Evolutionary conservation across 2,113 vertebrate genomes (phyloP).

Genomic region (Hippocampus mohnikei): DNA sequence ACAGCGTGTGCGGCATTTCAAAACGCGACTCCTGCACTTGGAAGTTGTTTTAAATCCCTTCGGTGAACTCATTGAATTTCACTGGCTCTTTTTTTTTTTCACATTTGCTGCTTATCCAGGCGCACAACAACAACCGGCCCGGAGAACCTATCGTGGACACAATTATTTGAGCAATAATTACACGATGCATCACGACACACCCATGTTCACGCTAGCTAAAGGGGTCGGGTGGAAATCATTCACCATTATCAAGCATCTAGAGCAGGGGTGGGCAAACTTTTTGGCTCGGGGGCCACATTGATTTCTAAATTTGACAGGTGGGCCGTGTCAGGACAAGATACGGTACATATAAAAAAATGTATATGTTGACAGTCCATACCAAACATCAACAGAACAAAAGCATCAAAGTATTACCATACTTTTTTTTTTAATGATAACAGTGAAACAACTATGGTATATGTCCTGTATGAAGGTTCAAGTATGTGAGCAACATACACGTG

Average conservation of each 20-base stretch:
- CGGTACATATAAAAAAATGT: too few species aligned
- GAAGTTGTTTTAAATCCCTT: slow-evolving; percentile 11
- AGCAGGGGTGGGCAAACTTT: too few species aligned
- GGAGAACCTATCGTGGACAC: not conserved
- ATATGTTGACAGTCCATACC: too few species aligned
- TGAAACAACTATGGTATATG: too few species aligned
- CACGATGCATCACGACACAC: not conserved
- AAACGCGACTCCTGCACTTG: not conserved
- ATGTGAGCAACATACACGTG: too few species aligned
- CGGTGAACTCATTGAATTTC: slow-evolving; percentile 10
- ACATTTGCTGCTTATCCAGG: not conserved
- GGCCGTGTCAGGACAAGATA: too few species aligned
- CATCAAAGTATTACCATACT: too few species aligned
- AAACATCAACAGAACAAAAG: too few species aligned
- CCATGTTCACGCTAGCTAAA: not conserved
- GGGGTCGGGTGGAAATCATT: not conserved
- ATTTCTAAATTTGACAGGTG: too few species aligned
- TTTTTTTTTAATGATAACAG: too few species aligned
- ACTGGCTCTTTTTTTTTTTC: not conserved
- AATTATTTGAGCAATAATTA: not conserved
- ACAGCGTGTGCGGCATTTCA: not conserved
- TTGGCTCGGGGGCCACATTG: too few species aligned
- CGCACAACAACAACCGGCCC: slow-evolving; percentile 4
- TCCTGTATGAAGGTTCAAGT: too few species aligned
- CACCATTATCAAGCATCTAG: not conserved